These are phyloP conservation scores for Habrosyne pyritoides DNA, from an alignment of 2,888 invertebrate species.

Conservation along the genomic window DNA sequence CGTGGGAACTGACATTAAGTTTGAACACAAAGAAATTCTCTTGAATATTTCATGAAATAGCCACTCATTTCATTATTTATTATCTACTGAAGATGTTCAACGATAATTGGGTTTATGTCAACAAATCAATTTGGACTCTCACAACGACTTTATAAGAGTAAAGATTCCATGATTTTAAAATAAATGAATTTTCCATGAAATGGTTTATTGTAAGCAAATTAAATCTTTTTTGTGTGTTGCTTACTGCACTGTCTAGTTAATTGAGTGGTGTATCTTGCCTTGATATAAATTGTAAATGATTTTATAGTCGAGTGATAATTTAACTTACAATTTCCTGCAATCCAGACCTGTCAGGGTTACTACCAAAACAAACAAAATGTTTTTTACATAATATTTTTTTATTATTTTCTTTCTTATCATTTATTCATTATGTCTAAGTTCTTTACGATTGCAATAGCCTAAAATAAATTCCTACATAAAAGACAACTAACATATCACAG, in stretches of 20 bases:
- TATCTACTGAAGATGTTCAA: conserved; percentile 23
- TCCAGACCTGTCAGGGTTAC: conserved; percentile 4
- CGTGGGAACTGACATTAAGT: conserved; percentile 38
- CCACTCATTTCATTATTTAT: conserved; percentile 35
- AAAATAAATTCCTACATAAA: conserved; percentile 38
- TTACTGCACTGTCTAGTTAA: conserved; percentile 2
- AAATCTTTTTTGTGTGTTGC: not conserved
- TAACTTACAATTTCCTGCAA: not conserved
- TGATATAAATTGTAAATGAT: conserved; percentile 1
- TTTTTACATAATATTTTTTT: conserved; percentile 30
- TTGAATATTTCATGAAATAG: conserved; percentile 46
- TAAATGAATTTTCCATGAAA: not conserved
- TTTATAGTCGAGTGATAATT: not conserved
- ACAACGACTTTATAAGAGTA: not conserved
- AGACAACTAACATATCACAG: conserved; percentile 66
- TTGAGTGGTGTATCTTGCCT: not conserved
- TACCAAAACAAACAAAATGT: conserved; percentile 40
- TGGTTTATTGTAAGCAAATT: not conserved
- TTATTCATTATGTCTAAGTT: conserved; percentile 21
- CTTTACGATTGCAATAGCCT: conserved; percentile 24
- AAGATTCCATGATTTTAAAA: not conserved
- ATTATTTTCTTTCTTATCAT: conserved; percentile 32
- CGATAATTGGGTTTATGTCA: conserved; percentile 5
- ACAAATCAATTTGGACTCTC: not conserved
- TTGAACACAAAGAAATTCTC: conserved; percentile 35